Conservation (phyloP, 2,113 vertebrate species). For the Kobus ellipsiprymnus region DNA sequence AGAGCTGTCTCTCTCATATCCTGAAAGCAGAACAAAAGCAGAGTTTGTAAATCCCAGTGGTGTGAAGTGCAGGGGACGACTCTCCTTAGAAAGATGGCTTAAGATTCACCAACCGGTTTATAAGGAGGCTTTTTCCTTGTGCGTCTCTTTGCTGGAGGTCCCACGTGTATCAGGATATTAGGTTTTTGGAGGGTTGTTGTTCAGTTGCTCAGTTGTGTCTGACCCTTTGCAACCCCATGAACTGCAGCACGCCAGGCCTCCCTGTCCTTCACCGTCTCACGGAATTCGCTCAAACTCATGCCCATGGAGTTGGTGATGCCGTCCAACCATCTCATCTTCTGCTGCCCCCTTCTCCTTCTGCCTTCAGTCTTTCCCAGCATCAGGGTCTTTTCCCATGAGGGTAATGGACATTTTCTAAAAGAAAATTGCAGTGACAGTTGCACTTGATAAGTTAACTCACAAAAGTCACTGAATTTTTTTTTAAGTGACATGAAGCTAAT, state of each 20-base stretch:
- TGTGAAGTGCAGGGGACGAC: accelerated
- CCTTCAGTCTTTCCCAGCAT: not conserved
- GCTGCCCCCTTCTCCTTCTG: not conserved
- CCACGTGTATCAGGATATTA: not conserved
- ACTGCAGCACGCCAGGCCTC: not conserved
- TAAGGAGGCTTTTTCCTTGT: not conserved
- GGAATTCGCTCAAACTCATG: not conserved
- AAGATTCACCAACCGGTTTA: accelerated
- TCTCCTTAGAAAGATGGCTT: not conserved
- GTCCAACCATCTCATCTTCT: not conserved
- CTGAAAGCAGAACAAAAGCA: not conserved
- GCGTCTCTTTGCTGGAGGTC: not conserved
- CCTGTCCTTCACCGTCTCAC: not conserved
- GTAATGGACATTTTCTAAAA: not conserved
- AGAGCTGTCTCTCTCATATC: not conserved
- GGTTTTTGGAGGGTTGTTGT: not conserved
- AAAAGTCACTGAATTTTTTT: not conserved
- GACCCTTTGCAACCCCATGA: not conserved
- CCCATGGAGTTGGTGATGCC: not conserved
- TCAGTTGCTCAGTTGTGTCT: not conserved
- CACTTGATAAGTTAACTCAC: not conserved
- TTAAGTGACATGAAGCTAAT: not conserved
- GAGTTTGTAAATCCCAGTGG: not conserved
- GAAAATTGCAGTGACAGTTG: not conserved
- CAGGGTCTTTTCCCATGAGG: not conserved